Conservation (phyloP, 64 coral and sea anemone genomes). For the Anthopleura sola region DNA sequence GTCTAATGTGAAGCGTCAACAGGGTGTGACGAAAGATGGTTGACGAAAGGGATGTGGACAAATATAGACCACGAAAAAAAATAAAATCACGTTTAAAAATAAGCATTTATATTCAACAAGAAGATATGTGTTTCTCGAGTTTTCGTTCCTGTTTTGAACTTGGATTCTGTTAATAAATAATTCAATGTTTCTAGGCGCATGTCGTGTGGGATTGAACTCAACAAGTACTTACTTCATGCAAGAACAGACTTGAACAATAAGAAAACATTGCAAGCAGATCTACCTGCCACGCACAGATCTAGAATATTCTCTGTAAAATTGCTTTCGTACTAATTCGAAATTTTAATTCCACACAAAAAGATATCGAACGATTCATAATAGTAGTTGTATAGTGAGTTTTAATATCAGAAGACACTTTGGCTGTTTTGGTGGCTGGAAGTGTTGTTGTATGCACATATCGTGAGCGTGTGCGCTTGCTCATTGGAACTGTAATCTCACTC, state of each 20-base stretch:
- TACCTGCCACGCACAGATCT: background rate
- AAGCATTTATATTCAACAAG: background rate
- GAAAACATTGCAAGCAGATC: background rate
- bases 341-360: too few species aligned
- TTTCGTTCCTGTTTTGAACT: background rate
- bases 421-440: background rate
- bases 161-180: background rate
- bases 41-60: background rate
- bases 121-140: background rate
- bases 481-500: background rate
- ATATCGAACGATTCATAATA: too few species aligned
- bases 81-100: background rate
- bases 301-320: background rate
- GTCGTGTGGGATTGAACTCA: background rate
- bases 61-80: background rate
- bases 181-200: background rate
- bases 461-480: background rate
- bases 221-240: background rate
- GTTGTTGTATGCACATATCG: background rate
- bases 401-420: too few species aligned
- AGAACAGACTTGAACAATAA: background rate
- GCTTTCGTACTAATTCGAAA: too few species aligned
- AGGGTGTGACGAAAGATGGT: background rate
- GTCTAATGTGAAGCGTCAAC: background rate
- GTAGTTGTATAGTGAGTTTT: too few species aligned